These are phyloP conservation scores for Menidia menidia DNA, from an alignment of 2,797 vertebrate genomes.

Conservation along the genomic window DNA sequence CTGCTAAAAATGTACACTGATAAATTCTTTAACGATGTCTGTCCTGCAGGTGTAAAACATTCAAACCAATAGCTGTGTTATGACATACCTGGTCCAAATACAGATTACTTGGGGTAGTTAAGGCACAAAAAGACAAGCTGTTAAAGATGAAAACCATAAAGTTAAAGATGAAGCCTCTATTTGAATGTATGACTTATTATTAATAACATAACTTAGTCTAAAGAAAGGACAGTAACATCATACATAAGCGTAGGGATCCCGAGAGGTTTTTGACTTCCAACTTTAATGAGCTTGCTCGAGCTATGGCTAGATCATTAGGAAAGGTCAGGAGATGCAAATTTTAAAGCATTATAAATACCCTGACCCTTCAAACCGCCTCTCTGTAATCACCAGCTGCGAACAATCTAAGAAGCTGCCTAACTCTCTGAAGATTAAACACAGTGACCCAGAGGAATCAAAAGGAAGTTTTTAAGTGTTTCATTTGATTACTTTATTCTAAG, in stretches of 20 bases:
- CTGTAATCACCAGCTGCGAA: conserved; percentile 1
- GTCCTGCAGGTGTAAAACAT: neutral
- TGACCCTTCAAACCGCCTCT: conserved; percentile 2
- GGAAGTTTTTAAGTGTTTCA: neutral
- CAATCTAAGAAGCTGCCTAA: neutral
- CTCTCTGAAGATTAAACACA: neutral
- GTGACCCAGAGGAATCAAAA: neutral
- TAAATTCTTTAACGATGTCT: neutral
- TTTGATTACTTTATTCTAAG: neutral
- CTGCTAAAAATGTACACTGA: neutral
- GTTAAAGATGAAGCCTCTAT: neutral
- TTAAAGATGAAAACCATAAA: neutral
- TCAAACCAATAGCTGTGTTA: neutral
- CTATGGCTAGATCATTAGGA: conserved; percentile 12
- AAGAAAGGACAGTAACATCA: neutral
- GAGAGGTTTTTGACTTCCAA: conserved; percentile 2
- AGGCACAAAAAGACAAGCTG: neutral
- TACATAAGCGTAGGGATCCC: neutral
- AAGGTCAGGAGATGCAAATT: conserved; percentile 24
- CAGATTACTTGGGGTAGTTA: neutral
- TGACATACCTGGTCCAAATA: neutral
- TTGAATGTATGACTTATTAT: neutral
- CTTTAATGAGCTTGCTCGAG: conserved; percentile 21
- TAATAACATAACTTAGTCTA: neutral
- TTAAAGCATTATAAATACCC: conserved; percentile 4